Evolutionary conservation across 2,888 invertebrate genomes (phyloP), one percentile per base, ranked within the genome.

Genomic region (Lordiphosa andalusiaca): DNA sequence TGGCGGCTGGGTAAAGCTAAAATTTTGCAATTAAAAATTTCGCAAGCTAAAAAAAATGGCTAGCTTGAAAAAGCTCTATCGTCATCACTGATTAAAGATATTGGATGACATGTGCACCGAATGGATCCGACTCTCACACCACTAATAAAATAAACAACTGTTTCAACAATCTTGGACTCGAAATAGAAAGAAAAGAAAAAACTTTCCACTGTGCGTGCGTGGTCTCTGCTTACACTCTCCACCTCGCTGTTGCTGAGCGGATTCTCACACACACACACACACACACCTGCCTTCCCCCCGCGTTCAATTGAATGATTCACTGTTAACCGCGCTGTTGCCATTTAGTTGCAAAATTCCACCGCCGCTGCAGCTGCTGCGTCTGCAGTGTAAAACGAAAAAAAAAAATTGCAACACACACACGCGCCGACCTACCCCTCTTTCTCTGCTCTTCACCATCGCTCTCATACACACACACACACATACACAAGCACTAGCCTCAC

Each of bases 401-500:
- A 42, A 57, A 77, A 77, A 66, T 61, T 72, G 59, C 62, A 59
- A 47, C 58, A 59, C 60, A 60, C 59, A 60, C 59, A 60, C 70
- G 58, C 71, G 58, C 42, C 42, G 41, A 44, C 25, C 36, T 35
- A 40, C 16, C 35, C 41, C 12, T 19, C 16, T 19, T 4, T 25
- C 44, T 23, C 46, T 21, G 25, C 25, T 25, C 25, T 3, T 35
- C 30, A 16, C 37, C 12, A 12, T 3, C 41, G 9, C 53, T n/a
- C 16, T 35, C 54, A 53, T 19, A 19, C 10, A 37, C 36, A 55
- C 41, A 19, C 16, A 40, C 33, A 47, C 7, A 53, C 30, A 40
- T 37, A 19, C 16, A 40, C 33, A 47, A 6, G 49, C 30, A 40
- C 33, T 46, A 25, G 25, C 25, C 7, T 25, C 25, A 25, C 25